A percentile compares a stretch with the other conserved stretches of the same genome.
These are phyloP conservation scores for Torymus aiolomorphi DNA, from an alignment of 2,888 invertebrate genomes.

Conservation along the genomic window DNA sequence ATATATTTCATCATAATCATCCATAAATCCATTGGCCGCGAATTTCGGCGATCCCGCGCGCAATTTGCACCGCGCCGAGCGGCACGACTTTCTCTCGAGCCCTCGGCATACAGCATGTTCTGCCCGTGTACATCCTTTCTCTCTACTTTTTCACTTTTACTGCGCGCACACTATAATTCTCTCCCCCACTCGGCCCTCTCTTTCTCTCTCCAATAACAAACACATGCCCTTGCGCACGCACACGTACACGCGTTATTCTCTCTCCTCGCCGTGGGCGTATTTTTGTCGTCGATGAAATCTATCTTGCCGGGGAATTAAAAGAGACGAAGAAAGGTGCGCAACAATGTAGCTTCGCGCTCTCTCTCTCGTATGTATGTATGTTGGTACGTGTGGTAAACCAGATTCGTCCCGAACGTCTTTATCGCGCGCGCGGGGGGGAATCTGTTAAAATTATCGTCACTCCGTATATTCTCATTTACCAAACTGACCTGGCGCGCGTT, in stretches of 20 bases:
- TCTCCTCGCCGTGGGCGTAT: background rate
- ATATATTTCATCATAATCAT: background rate
- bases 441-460: constrained; percentile 20
- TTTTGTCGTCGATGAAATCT: constrained; percentile 25
- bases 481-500: background rate
- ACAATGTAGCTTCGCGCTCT: constrained; percentile 2
- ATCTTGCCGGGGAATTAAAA: background rate
- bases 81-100: too few species aligned
- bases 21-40: too few species aligned
- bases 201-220: constrained; percentile 16
- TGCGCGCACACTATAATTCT: background rate
- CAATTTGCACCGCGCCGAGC: too few species aligned
- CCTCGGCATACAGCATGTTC: too few species aligned
- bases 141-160: constrained; percentile 21
- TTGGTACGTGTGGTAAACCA: background rate
- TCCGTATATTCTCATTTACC: constrained; percentile 15
- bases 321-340: background rate
- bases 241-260: constrained; percentile 24
- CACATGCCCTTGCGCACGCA: background rate
- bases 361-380: too few species aligned
- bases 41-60: background rate
- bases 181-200: background rate
- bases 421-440: constrained; percentile 6
- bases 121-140: too few species aligned
- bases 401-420: constrained; percentile 29